Evolutionary conservation across 2,888 invertebrate genomes (phyloP).

Genomic region (Lomographa bimaculata): DNA sequence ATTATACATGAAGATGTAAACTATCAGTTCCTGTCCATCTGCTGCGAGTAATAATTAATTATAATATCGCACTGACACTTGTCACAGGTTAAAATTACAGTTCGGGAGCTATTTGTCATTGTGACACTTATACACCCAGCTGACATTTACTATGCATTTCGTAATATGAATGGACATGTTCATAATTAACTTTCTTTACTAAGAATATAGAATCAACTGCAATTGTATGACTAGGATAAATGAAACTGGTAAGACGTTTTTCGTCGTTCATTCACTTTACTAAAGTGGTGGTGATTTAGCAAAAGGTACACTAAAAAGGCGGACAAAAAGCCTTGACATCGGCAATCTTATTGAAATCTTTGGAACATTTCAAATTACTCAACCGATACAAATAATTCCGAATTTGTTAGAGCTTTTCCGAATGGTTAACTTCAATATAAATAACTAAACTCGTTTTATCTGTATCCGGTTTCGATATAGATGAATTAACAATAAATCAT

Average conservation of each 20-base stretch:
- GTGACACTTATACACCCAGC: slow-evolving; percentile 11
- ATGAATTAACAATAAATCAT: slow-evolving; percentile 7
- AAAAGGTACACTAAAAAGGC: slow-evolving; percentile 20
- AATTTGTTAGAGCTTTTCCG: slow-evolving; percentile 8
- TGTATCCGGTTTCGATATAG: slow-evolving; percentile 9
- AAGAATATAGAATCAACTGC: too few species aligned
- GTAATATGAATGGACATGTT: too few species aligned
- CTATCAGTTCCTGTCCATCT: slow-evolving; percentile 5
- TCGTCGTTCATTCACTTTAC: too few species aligned
- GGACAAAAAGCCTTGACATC: slow-evolving; percentile 15
- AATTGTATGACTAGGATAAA: too few species aligned
- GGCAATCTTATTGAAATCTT: slow-evolving; percentile 18
- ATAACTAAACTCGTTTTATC: slow-evolving; percentile 7
- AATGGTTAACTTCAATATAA: slow-evolving; percentile 8
- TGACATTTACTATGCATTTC: slow-evolving; percentile 5
- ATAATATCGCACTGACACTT: slow-evolving; percentile 21
- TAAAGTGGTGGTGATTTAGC: slow-evolving; percentile 16
- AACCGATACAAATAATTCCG: slow-evolving; percentile 16
- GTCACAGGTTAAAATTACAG: too few species aligned
- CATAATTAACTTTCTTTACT: too few species aligned
- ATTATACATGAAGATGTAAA: neutral
- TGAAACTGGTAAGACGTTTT: too few species aligned
- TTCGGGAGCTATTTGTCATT: slow-evolving; percentile 18
- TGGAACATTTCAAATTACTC: slow-evolving; percentile 14
- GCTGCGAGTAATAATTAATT: slow-evolving; percentile 17